Conservation (phyloP, 2,888 invertebrate species). For the Ophion ventricosus region DNA sequence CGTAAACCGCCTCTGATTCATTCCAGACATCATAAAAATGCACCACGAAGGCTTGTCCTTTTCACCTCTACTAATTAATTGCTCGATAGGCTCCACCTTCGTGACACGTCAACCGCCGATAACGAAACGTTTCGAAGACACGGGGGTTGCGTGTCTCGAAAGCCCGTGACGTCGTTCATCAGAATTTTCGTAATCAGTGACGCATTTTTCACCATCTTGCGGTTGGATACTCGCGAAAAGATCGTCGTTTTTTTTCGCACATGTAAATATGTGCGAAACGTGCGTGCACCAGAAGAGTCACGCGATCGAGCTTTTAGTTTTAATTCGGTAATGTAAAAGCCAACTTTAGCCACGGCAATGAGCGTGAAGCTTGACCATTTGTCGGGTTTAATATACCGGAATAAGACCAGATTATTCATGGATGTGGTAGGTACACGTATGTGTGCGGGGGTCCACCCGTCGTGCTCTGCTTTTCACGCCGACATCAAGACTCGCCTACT, state of each 20-base stretch:
- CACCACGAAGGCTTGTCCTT: not conserved
- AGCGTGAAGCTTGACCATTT: constrained; percentile 63
- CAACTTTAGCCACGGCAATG: constrained; percentile 38
- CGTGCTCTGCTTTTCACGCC: constrained; percentile 63
- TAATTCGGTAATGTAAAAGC: constrained; percentile 57
- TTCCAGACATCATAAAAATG: not conserved
- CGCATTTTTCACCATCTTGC: constrained; percentile 37
- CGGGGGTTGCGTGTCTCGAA: constrained; percentile 33
- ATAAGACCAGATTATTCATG: constrained; percentile 33
- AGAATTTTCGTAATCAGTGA: constrained; percentile 49
- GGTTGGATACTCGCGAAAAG: constrained; percentile 9
- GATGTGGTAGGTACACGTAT: not conserved
- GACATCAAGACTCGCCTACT: constrained; percentile 52
- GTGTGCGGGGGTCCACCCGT: constrained; percentile 38
- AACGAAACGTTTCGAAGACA: constrained; percentile 36
- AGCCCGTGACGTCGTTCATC: constrained; percentile 34
- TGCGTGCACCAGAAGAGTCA: constrained; percentile 33
- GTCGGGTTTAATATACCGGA: constrained; percentile 14
- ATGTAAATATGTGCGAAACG: not conserved
- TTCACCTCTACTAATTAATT: constrained; percentile 31
- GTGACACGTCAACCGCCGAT: constrained; percentile 23
- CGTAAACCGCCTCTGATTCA: not conserved
- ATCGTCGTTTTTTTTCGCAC: not conserved
- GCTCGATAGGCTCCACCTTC: not conserved
- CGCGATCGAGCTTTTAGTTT: constrained; percentile 64